Base-by-base conservation (phyloP, 2,888 invertebrate species). In the Suillia variegata region DNA sequence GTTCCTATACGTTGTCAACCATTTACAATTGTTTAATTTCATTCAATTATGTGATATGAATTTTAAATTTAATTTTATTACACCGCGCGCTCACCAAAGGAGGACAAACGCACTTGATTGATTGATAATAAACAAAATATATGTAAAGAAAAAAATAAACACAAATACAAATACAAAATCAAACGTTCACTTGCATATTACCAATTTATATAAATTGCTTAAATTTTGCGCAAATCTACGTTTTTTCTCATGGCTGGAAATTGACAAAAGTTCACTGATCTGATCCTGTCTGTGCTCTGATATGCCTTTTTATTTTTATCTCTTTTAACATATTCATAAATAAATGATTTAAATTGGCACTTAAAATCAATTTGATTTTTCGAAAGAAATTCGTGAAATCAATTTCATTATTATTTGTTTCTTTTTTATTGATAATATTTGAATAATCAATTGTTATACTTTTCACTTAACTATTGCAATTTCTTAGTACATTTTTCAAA, bases 61-160 rank as follows among this genome's bases (percentile, higher is more conserved):
- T 75, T 68, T 61, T 69, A 69, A 75, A 74, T 72, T n/a, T 63
- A 75, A 70, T 50, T 67, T 73, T 66, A 75, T 74, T 73, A 74
- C 72, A 68, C 26, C 26, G 26, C 26, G 26, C 5, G 10, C 26
- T 5, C 4, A 38, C 4, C 10, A 21, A 54, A 54, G 52, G 58
- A 47, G 58, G 58, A 50, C 62, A 51, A 58, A 53, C 67, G 67
- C 70, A 74, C 70, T 75, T 74, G 74, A 49, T 49, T 49, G 21
- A 8, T 49, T 24, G 6, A 21, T 24, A 5, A 49, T 12, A n/a
- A 22, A 24, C 13, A 38, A 38, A 38, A 38, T n/a, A n/a, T 13
- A 38, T 38, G n/a, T 38, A 38, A 8, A 4, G n/a, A 38, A 10
- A 38, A n/a, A 10, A 38, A 38, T 4, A 38, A 31, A 12, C 6